Evolutionary conservation across 2,797 vertebrate genomes (phyloP).

Genomic region (Acanthurus lineatus): DNA sequence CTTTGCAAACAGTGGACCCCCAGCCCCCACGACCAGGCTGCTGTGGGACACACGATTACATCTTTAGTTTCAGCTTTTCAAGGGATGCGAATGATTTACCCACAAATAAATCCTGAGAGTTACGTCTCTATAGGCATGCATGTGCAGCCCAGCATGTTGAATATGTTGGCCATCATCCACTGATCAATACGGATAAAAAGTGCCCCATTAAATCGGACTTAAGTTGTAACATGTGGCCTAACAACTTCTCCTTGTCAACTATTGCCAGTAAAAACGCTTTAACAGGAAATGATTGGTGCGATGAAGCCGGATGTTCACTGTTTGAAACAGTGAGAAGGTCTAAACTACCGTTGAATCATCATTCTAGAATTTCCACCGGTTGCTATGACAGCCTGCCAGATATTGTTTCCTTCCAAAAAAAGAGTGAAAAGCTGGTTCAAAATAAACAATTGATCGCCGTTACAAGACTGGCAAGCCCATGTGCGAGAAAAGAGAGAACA

Average conservation of each 20-base stretch:
- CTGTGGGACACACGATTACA: too few species aligned
- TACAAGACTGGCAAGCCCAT: too few species aligned
- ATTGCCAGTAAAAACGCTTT: neutral
- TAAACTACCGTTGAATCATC: neutral
- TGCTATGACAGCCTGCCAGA: constrained; percentile 53
- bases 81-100: too few species aligned
- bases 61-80: too few species aligned
- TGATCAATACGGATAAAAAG: neutral
- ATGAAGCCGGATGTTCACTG: neutral
- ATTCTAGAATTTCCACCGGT: constrained; percentile 37
- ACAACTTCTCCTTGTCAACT: neutral
- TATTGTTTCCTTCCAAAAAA: constrained; percentile 1
- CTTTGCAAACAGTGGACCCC: too few species aligned
- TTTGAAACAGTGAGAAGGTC: neutral
- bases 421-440: neutral
- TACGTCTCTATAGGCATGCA: too few species aligned
- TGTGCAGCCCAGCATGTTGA: neutral
- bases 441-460: neutral
- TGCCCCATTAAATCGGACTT: neutral
- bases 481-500: neutral
- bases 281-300: neutral
- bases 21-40: too few species aligned
- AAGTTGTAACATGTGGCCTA: neutral
- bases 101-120: too few species aligned
- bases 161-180: neutral